Base-by-base conservation (phyloP, 2,113 vertebrate species). In the Ophthalmotilapia sp. region DNA sequence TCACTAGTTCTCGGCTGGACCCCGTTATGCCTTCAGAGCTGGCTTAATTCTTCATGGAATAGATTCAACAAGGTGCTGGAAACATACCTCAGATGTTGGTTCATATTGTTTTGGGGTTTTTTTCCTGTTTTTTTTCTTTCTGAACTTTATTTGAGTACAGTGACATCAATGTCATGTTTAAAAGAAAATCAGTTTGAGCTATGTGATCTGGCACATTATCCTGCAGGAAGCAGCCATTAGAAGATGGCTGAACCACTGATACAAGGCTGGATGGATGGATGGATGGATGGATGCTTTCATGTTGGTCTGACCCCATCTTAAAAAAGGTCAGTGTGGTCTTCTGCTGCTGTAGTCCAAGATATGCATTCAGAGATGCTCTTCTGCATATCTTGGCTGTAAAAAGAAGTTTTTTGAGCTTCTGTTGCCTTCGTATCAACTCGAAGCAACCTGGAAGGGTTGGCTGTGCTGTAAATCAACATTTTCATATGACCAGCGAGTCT, bases 21-120 rank as follows among this genome's bases (percentile, higher is more conserved):
- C 68, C 42, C 2, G 23, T 73, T 31, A 31, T 75, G 23, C 70
- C 70, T 1, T 49, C 42, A 19, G 70, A 49, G 45, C 70, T 75
- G 23, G 42, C 4, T 75, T 75, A 75, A 75, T 75, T 75, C 42
- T 75, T 75, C 42, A 19, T 75, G 42, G 42, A 3, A 75, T 19
- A 29, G 6, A 49, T 75, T 49, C 70, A 75, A 75, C 70, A 75
- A 75, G 42, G 14, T 49, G 42, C 23, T 75, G 70, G 42, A 3
- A 49, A 75, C 42, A 75, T 65, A 21, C 33, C 60, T 65, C 60
- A 31, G 42, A 75, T 47, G 45, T 49, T 7, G 42, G 42, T 49
- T 17, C 42, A 29, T 47, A 75, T 7, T 75, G 42, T 49, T 49
- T 49, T 17, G 45, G 11, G 1, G 0, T 1, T 15, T 49, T 47